Base-by-base conservation (phyloP, 2,113 vertebrate genomes). In the Silurus meridionalis region DNA sequence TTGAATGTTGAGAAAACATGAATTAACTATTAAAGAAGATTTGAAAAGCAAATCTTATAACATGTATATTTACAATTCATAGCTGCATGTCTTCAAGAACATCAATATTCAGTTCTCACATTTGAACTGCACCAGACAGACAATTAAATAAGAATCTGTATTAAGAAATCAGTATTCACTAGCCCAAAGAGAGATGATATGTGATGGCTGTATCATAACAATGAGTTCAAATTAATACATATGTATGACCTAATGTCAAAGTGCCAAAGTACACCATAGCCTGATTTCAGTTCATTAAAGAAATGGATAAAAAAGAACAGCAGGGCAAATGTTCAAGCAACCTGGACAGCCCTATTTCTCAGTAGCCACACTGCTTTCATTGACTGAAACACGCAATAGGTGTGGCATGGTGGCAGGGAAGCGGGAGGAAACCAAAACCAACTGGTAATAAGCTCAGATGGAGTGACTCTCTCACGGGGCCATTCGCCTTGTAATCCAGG, bases 391-490 rank as follows among this genome's bases (percentile, higher is more conserved):
- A 87, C 91, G 91, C 92, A n/a, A 67, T 93, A 94, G 94, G 94
- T 95, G 94, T 95, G 94, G 93, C 92, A 92, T 90, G 84, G 92
- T 92, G 93, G 93, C 93, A 92, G 91, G 87, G 48, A 84, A 11
- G 50, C 61, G 87, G 67, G 91, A 90, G 92, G 94, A 92, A 94
- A 95, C 93, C 92, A 91, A 93, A 92, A 94, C 93, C 92, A 93
- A 94, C 93, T 92, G 93, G 92, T 90, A 89, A 92, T 90, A 89
- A 91, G 91, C 88, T 91, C 37, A 89, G 90, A 91, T 89, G 89
- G 91, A 92, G 91, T 88, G 21, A 89, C 78, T 85, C 66, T 82
- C 90, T 86, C 90, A 71, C 75, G 84, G 92, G 89, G 90, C 89
- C 90, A 83, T 90, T 91, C 83, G 58, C 67, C 85, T 75, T 61